These are phyloP conservation scores for Xenopus petersii DNA, from an alignment of 2,797 vertebrate species.

Conservation along the genomic window DNA sequence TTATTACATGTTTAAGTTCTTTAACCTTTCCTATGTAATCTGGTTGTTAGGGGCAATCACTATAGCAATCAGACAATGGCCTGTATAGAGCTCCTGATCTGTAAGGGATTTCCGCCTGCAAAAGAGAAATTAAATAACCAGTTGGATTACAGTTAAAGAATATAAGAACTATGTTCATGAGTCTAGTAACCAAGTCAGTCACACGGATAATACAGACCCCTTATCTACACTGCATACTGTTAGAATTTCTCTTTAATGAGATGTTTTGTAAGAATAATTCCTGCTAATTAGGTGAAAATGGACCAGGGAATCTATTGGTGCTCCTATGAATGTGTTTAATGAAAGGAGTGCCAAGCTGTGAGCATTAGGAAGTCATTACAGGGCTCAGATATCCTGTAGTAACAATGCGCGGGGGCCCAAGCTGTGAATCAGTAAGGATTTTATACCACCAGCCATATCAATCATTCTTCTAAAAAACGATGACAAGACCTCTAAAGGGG, in stretches of 20 bases:
- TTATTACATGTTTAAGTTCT: neutral
- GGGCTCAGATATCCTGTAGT: conserved; percentile 17
- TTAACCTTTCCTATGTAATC: neutral
- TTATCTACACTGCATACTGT: neutral
- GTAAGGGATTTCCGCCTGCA: no score
- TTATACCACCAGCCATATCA: no score
- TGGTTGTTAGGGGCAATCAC: no score
- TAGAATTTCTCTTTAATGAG: conserved; percentile 9
- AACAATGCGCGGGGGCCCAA: neutral
- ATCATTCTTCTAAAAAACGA: no score
- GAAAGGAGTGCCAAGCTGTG: conserved; percentile 3
- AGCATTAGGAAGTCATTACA: conserved; percentile 33
- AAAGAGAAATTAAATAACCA: no score
- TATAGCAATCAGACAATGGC: neutral
- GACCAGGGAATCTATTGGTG: conserved; percentile 16
- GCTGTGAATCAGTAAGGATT: neutral
- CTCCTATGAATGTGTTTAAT: neutral
- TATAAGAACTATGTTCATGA: no score
- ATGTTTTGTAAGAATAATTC: conserved; percentile 1
- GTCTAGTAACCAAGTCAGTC: no score
- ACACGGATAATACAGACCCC: no score
- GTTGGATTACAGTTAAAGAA: no score
- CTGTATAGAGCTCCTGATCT: no score
- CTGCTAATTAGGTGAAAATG: conserved; percentile 21
- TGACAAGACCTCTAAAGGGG: no score